Conservation (phyloP, 1,140 invertebrate species). For the Triops cancriformis region DNA sequence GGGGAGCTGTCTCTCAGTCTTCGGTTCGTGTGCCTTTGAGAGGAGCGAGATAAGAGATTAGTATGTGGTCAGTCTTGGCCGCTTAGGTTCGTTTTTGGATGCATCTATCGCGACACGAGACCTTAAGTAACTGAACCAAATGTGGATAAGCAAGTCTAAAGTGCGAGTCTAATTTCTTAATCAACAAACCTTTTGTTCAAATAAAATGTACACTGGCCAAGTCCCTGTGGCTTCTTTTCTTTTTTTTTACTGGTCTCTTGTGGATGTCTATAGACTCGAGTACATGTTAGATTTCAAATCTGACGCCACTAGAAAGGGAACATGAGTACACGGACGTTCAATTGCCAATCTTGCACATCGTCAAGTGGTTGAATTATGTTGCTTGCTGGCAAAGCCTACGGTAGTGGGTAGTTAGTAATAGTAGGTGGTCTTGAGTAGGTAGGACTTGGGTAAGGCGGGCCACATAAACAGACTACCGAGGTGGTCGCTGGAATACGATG, state of each 20-base stretch:
- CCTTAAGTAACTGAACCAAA: neutral
- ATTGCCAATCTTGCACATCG: neutral
- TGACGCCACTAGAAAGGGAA: neutral
- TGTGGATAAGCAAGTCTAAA: conserved; percentile 7
- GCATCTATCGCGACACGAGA: neutral
- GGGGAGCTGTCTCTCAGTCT: neutral
- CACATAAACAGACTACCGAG: neutral
- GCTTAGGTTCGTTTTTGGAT: neutral
- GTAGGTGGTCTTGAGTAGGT: neutral
- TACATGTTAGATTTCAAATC: neutral
- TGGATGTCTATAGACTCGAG: neutral
- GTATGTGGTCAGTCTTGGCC: neutral
- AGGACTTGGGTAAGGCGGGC: neutral
- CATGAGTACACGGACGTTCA: neutral
- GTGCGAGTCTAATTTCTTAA: neutral
- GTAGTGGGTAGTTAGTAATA: neutral
- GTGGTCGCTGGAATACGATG: conserved; percentile 2
- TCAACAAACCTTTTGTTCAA: neutral
- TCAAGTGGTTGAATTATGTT: neutral
- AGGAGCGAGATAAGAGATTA: conserved; percentile 13
- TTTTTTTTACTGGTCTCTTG: neutral
- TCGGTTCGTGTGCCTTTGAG: neutral
- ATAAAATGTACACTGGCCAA: no score
- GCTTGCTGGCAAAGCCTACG: neutral
- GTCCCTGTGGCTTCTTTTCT: neutral